Evolutionary conservation across 2,113 vertebrate genomes (phyloP).

Genomic region (Ictalurus furcatus): DNA sequence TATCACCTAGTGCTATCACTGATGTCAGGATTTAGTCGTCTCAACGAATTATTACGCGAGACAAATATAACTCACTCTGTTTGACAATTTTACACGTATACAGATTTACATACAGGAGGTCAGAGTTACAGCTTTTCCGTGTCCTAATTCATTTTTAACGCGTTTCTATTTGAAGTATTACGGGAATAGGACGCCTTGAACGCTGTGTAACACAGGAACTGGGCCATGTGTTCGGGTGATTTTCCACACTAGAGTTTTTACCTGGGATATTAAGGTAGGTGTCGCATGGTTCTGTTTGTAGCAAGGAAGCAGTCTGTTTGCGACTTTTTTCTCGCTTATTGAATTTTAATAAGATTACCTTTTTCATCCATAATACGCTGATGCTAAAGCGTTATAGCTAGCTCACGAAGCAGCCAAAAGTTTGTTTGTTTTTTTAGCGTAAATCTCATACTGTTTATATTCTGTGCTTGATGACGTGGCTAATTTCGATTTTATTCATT

Average conservation of each 20-base stretch:
- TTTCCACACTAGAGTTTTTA: neutral
- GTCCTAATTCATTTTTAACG: no score
- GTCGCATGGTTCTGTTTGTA: neutral
- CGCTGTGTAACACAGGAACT: constrained; percentile 30
- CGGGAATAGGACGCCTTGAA: constrained; percentile 15
- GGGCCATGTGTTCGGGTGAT: constrained; percentile 40
- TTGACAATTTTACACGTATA: neutral
- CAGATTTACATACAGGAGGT: neutral
- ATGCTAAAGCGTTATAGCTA: neutral
- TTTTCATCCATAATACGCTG: neutral
- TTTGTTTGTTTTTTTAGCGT: neutral
- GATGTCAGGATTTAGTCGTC: neutral
- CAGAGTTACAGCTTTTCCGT: neutral
- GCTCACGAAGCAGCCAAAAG: neutral
- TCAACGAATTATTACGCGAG: neutral
- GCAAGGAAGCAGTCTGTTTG: neutral
- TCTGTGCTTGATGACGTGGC: neutral
- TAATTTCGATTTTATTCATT: neutral
- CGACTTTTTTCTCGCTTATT: no score
- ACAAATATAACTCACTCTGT: neutral
- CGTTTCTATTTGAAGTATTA: constrained; percentile 20
- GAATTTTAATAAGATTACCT: neutral
- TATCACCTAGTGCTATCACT: neutral
- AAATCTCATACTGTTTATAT: neutral
- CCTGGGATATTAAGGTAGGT: constrained; percentile 16